A percentile compares a stretch with the other conserved stretches of the same genome.
These are phyloP conservation scores for Temnothorax longispinosus DNA, from an alignment of 1,140 invertebrate species.

Conservation along the genomic window DNA sequence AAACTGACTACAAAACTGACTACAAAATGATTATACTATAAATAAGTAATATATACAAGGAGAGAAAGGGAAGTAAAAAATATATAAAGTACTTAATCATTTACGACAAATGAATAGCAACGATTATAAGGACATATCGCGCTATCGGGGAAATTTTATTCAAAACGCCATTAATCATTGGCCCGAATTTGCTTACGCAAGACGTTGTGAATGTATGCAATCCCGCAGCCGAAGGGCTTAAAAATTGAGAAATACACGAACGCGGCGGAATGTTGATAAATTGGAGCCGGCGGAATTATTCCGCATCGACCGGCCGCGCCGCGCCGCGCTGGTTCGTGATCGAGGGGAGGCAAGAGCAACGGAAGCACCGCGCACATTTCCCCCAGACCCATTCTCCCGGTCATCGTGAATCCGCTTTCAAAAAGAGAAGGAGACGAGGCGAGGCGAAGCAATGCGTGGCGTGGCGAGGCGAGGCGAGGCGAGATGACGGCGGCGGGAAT, in stretches of 20 bases:
- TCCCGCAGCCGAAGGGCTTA: neutral
- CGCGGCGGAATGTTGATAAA: slow-evolving; percentile 44
- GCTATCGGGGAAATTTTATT: slow-evolving; percentile 34
- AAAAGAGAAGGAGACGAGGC: slow-evolving; percentile 70
- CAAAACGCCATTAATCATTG: slow-evolving; percentile 30
- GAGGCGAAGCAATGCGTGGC: slow-evolving; percentile 50
- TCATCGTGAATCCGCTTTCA: slow-evolving; percentile 59
- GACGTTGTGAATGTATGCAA: neutral
- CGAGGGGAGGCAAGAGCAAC: slow-evolving; percentile 36
- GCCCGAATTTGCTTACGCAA: slow-evolving; percentile 37
- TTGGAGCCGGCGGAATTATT: slow-evolving; percentile 37
- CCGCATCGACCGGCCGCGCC: slow-evolving; percentile 11
- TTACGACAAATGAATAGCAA: slow-evolving; percentile 20
- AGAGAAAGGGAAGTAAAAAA: neutral
- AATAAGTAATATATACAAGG: neutral
- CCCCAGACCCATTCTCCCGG: slow-evolving; percentile 37
- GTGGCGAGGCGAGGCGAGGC: slow-evolving; percentile 68
- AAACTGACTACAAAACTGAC: no score
- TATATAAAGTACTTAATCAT: neutral
- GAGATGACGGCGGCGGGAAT: slow-evolving; percentile 81
- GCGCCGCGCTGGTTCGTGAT: slow-evolving; percentile 2
- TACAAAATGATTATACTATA: neutral
- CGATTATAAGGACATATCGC: slow-evolving; percentile 31
- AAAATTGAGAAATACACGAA: slow-evolving; percentile 28
- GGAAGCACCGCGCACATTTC: slow-evolving; percentile 61